Base-by-base conservation (phyloP, 2,113 vertebrate species). In the Mustela nigripes region DNA sequence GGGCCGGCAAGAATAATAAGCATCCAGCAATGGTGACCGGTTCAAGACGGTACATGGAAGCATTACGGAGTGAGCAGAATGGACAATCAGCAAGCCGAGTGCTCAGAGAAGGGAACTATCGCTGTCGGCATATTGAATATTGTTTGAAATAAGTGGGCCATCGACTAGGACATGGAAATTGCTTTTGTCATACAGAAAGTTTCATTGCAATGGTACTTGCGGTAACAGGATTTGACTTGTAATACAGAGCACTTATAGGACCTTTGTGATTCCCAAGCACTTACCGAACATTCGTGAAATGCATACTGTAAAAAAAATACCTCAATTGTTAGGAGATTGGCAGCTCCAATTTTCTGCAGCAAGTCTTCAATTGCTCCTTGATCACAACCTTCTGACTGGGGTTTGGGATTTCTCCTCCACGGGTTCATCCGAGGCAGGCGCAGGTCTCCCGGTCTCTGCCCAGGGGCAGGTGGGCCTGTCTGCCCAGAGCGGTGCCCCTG, bases 111-210 rank as follows among this genome's bases (percentile, higher is more conserved):
- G 73, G 79, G 79, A 96, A 42, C 89, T 22, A 69, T 93, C 73
- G 76, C 89, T 33, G 60, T 63, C 7, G 18, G 65, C 58, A 60
- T 80, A 69, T 74, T 91, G 94, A 94, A 87, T 93, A 93, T 39
- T 95, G 91, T 86, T 88, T 94, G 93, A 98, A 97, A 95, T 97
- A 97, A 97, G 96, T 96, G 96, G 67, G 73, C 96, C 97, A 93
- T 97, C 15, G 67, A 80, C 93, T 89, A 79, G 86, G 95, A 96
- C 78, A 79, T 88, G 78, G 96, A 97, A 97, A 97, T 97, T 96
- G 96, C 96, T 89, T 95, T 96, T 97, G 88, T 97, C 95, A 79
- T 56, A 93, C 76, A 76, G 89, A 79, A 93, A 95, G 89, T 89
- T 86, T 74, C 96, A 97, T 78, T 86, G 93, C 88, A 73, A 11